These are phyloP conservation scores for Choristoneura rosaceana DNA, from an alignment of 2,888 invertebrate species.

Conservation along the genomic window DNA sequence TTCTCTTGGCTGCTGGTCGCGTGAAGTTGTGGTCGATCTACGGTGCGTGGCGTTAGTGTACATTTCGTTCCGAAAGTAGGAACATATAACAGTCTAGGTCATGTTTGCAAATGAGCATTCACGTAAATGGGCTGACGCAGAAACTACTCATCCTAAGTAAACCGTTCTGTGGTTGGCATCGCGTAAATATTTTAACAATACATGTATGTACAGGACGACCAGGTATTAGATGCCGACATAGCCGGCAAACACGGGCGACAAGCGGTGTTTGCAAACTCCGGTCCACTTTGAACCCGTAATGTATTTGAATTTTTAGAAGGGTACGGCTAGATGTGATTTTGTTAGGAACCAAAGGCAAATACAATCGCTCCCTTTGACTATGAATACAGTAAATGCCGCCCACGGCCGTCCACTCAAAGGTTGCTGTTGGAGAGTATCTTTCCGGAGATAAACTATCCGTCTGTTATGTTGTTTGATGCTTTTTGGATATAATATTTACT, in stretches of 20 bases:
- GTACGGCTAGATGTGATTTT: constrained; percentile 21
- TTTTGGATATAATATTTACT: neutral
- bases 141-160: constrained; percentile 71
- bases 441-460: constrained; percentile 4
- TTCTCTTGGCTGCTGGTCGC: too few relatives aligned
- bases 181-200: constrained; percentile 69
- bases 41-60: constrained; percentile 7
- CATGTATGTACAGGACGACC: constrained; percentile 43
- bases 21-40: too few relatives aligned
- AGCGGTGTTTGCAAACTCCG: constrained; percentile 38
- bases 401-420: constrained; percentile 6
- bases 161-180: constrained; percentile 54
- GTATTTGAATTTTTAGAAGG: constrained; percentile 33
- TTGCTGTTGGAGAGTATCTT: constrained; percentile 6
- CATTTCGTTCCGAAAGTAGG: constrained; percentile 24
- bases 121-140: constrained; percentile 59
- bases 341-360: constrained; percentile 20
- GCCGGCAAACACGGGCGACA: constrained; percentile 45
- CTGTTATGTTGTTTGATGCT: neutral
- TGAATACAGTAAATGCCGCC: constrained; percentile 9
- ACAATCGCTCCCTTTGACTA: constrained; percentile 16
- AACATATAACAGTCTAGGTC: constrained; percentile 41
- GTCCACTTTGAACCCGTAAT: constrained; percentile 23
- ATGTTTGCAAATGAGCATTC: constrained; percentile 51
- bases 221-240: constrained; percentile 44